Conservation (phyloP, 2,113 vertebrate species). For the Trichechus manatus region DNA sequence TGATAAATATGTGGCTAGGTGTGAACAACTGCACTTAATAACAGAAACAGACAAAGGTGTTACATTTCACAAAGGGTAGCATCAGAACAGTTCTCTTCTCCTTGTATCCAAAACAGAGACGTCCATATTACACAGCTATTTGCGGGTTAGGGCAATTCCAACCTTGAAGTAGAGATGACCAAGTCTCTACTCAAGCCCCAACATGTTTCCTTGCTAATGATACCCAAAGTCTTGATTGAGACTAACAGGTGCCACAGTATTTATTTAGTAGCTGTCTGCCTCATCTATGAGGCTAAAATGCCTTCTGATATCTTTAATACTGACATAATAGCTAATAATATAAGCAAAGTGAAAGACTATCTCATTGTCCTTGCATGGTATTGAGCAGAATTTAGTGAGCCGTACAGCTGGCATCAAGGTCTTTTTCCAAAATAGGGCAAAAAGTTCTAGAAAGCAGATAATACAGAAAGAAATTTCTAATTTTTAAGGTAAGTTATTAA, state of each 20-base stretch:
- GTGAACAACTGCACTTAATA: slow-evolving; percentile 80
- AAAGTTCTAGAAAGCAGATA: slow-evolving; percentile 68
- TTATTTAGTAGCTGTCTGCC: slow-evolving; percentile 74
- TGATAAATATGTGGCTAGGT: slow-evolving; percentile 74
- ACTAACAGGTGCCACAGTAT: slow-evolving; percentile 81
- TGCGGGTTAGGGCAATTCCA: slow-evolving; percentile 66
- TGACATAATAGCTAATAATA: slow-evolving; percentile 90
- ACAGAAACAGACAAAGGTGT: slow-evolving; percentile 74
- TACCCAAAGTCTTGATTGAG: slow-evolving; percentile 72
- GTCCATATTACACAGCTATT: slow-evolving; percentile 69
- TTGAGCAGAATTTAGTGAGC: slow-evolving; percentile 77
- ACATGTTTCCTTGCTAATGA: slow-evolving; percentile 75
- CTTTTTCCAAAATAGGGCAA: slow-evolving; percentile 52
- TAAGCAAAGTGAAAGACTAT: slow-evolving; percentile 87
- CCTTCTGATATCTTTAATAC: slow-evolving; percentile 83
- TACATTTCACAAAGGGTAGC: slow-evolving; percentile 69
- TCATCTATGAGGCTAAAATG: slow-evolving; percentile 75
- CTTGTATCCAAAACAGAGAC: slow-evolving; percentile 77
- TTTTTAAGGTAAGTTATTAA: slow-evolving; percentile 15
- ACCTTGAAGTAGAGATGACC: not conserved
- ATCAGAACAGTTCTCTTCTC: slow-evolving; percentile 61
- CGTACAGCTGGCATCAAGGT: slow-evolving; percentile 39
- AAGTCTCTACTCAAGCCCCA: not conserved
- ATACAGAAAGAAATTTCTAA: slow-evolving; percentile 68
- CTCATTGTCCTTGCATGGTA: slow-evolving; percentile 87